Evolutionary conservation across 2,797 vertebrate genomes (phyloP).

Genomic region (Numenius phaeopus): DNA sequence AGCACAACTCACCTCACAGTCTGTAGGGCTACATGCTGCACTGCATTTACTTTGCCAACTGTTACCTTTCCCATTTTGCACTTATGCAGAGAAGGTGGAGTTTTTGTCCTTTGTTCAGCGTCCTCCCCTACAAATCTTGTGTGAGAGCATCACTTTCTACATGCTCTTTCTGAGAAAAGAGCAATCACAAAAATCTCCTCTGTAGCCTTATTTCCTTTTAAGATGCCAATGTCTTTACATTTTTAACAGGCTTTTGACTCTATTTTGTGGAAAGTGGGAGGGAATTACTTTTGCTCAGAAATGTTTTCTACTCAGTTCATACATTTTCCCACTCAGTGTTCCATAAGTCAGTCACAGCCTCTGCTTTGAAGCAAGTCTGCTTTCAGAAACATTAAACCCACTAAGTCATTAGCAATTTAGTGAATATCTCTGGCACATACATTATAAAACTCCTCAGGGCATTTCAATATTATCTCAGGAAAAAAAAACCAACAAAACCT

Average conservation of each 20-base stretch:
- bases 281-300: neutral
- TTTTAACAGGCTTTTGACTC: neutral
- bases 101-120: neutral
- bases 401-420: neutral
- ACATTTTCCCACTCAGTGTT: neutral
- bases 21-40: neutral
- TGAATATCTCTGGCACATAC: neutral
- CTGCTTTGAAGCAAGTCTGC: neutral
- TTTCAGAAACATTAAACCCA: neutral
- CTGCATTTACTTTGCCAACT: neutral
- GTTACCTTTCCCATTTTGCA: neutral
- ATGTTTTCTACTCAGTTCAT: neutral
- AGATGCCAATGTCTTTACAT: neutral
- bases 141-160: neutral
- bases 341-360: neutral
- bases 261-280: neutral
- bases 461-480: neutral
- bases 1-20: neutral
- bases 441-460: neutral
- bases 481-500: neutral
- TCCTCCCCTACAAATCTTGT: neutral
- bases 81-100: neutral
- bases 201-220: neutral
- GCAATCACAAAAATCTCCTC: neutral
- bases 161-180: neutral